Base-by-base conservation (phyloP, 1,140 invertebrate genomes). In the Neodiprion lecontei region DNA sequence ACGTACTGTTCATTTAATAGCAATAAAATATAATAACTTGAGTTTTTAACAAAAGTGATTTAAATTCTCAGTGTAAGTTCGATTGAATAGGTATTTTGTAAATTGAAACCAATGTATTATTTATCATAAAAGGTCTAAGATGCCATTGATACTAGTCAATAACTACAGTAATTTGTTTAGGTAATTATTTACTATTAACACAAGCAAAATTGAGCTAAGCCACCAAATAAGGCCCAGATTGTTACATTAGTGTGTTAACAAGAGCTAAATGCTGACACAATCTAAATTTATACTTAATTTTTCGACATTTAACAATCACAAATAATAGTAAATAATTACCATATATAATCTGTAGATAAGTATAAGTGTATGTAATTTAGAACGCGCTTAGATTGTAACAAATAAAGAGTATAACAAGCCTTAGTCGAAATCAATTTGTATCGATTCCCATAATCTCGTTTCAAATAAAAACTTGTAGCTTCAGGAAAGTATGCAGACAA, bases 171-270 rank as follows among this genome's bases (percentile, higher is more conserved):
- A 81, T 79, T 83, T 80, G 77, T 74, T 72, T 77, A 75, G 78
- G 69, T 79, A 78, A 83, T 79, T 81, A 78, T 80, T 83, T 81
- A 75, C 79, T 79, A 77, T 79, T 71, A 76, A 73, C 76, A 67
- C 53, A 48, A 28, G n/a, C 17, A 77, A 8, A 67, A 76, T 72
- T n/a, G 72, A 74, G 72, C 28, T 67, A 61, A 69, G 48, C 73
- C 23, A 12, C 53, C 3, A 61, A 61, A 8, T 61, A 17, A 17
- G 9, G 28, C 5, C 53, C n/a, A 12, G 67, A 23, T 69, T 14
- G 21, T 69, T 21, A 69, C 21, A 69, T 69, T 4, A 69, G 67
- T 69, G 7, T 17, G 67, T 7, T 3, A 65, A 47, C 11, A 23
- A 69, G 21, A 21, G 21, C 10, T 69, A 61, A 61, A 61, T 61